phyloP scores from a whole-genome alignment of 2,888 invertebrate genomes.

The Ormyrus labotus region DNA sequence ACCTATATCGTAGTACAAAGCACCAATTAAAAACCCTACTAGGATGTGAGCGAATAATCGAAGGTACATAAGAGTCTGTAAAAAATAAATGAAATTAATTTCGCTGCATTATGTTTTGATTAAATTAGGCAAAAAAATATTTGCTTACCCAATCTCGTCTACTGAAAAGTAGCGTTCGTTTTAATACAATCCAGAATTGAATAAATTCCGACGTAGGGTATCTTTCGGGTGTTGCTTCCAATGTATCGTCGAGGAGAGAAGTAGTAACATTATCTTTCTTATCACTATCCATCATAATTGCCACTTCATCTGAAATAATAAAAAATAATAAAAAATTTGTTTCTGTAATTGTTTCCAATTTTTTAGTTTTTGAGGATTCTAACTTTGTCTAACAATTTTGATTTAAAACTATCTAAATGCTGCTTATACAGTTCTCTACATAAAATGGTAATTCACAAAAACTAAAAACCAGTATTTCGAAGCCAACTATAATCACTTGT shows the following conservation, averaged over 20 bases:
- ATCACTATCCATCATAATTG: conserved; percentile 80
- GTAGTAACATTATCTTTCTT: conserved; percentile 85
- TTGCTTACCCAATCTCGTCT: conserved; percentile 89
- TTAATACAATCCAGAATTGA: conserved; percentile 93
- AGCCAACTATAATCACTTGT: too few species aligned
- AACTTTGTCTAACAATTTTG: too few species aligned
- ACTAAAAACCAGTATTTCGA: too few species aligned
- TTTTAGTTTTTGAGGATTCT: not conserved
- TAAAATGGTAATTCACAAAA: too few species aligned
- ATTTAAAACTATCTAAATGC: too few species aligned
- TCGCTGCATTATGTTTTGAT: not conserved
- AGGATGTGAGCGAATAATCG: conserved; percentile 95
- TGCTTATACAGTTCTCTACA: too few species aligned
- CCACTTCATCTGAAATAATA: conserved; percentile 76
- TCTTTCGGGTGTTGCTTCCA: conserved; percentile 81
- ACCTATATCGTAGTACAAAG: conserved; percentile 96
- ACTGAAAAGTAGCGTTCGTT: conserved; percentile 89
- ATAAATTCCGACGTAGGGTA: conserved; percentile 89
- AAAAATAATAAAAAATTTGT: conserved; percentile 27
- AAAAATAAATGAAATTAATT: conserved; percentile 59
- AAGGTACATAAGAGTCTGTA: conserved; percentile 95
- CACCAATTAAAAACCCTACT: conserved; percentile 95
- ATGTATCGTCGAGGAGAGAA: conserved; percentile 80
- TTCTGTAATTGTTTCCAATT: not conserved
- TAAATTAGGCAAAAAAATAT: not conserved